Conservation (phyloP, 1,140 invertebrate species). For the Oreohelix idahoensis region DNA sequence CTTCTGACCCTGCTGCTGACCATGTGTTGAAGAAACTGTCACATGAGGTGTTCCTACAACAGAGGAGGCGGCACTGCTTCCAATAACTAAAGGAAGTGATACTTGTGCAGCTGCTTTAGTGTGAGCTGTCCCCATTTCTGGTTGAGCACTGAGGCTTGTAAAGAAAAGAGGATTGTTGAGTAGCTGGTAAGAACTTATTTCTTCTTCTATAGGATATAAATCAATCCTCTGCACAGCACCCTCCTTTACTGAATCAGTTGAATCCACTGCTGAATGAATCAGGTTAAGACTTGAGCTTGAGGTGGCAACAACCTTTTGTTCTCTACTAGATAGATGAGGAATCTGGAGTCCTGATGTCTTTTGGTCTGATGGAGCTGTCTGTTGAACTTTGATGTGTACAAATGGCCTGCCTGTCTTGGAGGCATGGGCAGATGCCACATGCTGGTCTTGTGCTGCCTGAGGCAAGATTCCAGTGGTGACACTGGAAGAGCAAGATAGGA, state of each 20-base stretch:
- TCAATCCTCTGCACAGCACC: background rate
- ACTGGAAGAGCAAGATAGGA: background rate
- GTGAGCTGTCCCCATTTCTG: background rate
- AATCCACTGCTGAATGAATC: background rate
- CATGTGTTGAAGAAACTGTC: background rate
- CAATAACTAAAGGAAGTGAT: background rate
- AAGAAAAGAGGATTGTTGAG: background rate
- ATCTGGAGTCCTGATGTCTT: background rate
- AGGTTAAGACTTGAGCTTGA: background rate
- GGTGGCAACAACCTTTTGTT: background rate
- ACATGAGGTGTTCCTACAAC: background rate
- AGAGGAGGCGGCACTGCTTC: background rate
- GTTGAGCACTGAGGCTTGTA: background rate
- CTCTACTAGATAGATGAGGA: background rate
- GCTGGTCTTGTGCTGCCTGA: background rate
- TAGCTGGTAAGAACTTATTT: background rate
- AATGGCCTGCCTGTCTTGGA: background rate
- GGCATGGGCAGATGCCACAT: background rate
- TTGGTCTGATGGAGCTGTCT: background rate
- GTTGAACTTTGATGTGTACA: slow-evolving; percentile 4
- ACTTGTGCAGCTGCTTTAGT: background rate
- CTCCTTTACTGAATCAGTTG: background rate
- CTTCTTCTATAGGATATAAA: background rate
- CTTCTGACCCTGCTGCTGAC: background rate
- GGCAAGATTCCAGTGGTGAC: background rate